phyloP scores from a whole-genome alignment of 2,113 vertebrate species.

The Ia io region DNA sequence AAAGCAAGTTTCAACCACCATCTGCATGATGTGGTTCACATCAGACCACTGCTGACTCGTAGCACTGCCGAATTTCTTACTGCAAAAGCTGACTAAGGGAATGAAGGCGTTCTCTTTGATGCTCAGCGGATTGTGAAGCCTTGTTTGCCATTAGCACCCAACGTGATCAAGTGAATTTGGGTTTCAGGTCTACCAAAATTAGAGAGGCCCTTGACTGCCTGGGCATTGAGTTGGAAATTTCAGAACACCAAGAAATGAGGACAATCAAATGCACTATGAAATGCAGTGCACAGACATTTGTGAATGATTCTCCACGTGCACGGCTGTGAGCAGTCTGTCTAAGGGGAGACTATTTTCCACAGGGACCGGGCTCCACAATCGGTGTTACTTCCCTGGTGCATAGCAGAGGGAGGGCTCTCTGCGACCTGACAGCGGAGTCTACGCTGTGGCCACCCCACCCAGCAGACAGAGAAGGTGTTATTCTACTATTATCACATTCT shows the following conservation, averaged over 20 bases:
- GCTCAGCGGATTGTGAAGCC: background rate
- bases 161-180: background rate
- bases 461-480: background rate
- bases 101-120: background rate
- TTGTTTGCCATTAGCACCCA: background rate
- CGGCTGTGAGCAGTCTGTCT: background rate
- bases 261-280: background rate
- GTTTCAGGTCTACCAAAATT: background rate
- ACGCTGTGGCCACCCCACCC: background rate
- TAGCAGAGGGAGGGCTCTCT: too few relatives aligned
- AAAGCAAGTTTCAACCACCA: background rate
- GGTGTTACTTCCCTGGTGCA: background rate
- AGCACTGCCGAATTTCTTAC: background rate
- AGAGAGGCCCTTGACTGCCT: background rate
- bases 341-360: background rate
- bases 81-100: background rate
- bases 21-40: background rate
- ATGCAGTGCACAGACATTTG: background rate
- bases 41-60: fast-evolving
- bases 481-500: background rate
- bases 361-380: background rate
- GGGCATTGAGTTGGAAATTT: background rate
- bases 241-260: background rate
- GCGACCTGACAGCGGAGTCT: background rate
- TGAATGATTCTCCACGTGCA: background rate